Base-by-base conservation (phyloP, 2,113 vertebrate genomes). In the Oryzias curvinotus region DNA sequence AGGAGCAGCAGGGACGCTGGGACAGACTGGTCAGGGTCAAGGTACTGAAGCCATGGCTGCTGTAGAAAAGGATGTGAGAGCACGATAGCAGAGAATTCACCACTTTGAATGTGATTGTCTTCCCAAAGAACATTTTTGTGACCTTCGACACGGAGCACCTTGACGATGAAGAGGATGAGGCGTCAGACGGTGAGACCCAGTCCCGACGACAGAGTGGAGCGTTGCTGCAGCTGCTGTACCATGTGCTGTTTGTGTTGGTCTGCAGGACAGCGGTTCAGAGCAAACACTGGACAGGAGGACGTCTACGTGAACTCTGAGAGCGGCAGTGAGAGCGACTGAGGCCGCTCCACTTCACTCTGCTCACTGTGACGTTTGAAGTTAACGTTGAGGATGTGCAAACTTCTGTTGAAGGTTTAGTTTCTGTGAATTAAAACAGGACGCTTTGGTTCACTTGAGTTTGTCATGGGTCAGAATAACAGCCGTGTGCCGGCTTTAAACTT, bases 281-380 rank as follows among this genome's bases (percentile, higher is more conserved):
- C 44, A 18, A 26, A 78, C 59, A 77, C 68, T 0, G 88, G 85
- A 46, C 77, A 86, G n/a, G 73, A 82, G 0, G 47, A 68, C 67
- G 70, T 43, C 12, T 91, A 73, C 1, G 54, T 80, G 30, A 61
- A 23, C 17, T 75, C 80, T 0, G 80, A 84, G 18, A 85, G 78
- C 51, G n/a, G 12, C 68, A 89, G 71, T 16, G 87, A 91, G 5
- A 90, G 87, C 18, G 89, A 92, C 65, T 90, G 71, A 89, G 54
- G 43, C 23, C 13, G 16, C 28, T 30, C 7, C 28, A 17, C 13
- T 30, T 15, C 28, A 17, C 1, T 26, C 23, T 53, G 7, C 14
- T 26, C 23, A 3, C 16, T 36, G n/a, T 52, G 5, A n/a, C 36
- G 7, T 52, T 19, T 36, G 30, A 36, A 36, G 30, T 36, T 36